Percentiles rank a stretch among this genome's conserved stretches.
These are phyloP conservation scores for Corythucha ciliata DNA, from an alignment of 2,888 invertebrate genomes.

Conservation along the genomic window DNA sequence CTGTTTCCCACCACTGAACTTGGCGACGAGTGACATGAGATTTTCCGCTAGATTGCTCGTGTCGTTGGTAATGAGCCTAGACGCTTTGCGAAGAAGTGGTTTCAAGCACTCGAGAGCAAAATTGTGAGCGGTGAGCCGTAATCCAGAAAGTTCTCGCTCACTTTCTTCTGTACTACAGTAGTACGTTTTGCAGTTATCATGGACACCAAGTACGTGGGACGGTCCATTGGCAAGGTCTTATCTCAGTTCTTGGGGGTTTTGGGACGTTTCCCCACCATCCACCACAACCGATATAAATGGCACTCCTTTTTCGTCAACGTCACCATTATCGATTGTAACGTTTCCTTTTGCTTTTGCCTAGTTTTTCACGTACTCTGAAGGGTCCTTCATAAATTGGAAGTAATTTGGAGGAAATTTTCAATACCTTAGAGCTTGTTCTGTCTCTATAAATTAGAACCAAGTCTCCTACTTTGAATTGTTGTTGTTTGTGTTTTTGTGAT, in stretches of 20 bases:
- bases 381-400: too few relatives aligned
- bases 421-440: too few relatives aligned
- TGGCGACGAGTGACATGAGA: constrained; percentile 24
- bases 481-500: too few relatives aligned
- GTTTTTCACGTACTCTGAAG: too few relatives aligned
- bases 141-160: constrained; percentile 9
- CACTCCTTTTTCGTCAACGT: too few relatives aligned
- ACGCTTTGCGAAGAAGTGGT: constrained; percentile 17
- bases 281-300: too few relatives aligned
- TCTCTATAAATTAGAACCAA: too few relatives aligned
- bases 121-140: constrained; percentile 6
- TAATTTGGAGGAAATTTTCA: too few relatives aligned
- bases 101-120: constrained; percentile 13
- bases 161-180: constrained; percentile 13
- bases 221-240: constrained; percentile 16
- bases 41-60: constrained; percentile 26
- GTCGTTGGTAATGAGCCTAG: constrained; percentile 12
- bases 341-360: too few relatives aligned
- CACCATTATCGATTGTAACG: too few relatives aligned
- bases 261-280: too few relatives aligned
- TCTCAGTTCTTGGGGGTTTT: not conserved
- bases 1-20: constrained; percentile 22
- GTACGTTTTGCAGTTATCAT: constrained; percentile 18
- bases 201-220: constrained; percentile 22
- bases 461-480: too few relatives aligned